Conservation (phyloP, 2,113 vertebrate genomes). For the Hemiscyllium ocellatum region DNA sequence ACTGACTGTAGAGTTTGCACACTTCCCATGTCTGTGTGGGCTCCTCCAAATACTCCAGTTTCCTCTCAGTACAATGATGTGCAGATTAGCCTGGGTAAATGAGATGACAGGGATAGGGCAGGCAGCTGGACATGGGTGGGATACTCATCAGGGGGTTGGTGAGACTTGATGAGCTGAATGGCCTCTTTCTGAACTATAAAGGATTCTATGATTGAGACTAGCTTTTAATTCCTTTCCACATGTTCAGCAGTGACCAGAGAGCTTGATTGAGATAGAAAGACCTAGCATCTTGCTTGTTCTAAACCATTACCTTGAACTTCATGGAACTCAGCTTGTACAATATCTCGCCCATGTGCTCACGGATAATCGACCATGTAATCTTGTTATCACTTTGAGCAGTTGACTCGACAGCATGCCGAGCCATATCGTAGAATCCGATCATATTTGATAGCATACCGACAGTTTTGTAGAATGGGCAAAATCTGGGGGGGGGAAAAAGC, state of each 20-base stretch:
- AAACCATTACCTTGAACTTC: constrained; percentile 85
- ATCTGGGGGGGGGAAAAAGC: constrained; percentile 55
- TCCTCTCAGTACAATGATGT: no score
- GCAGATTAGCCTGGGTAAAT: no score
- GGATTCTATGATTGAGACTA: no score
- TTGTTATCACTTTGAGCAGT: constrained; percentile 95
- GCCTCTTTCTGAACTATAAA: no score
- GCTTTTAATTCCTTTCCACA: background rate
- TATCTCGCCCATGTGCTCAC: constrained; percentile 89
- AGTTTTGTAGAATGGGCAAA: constrained; percentile 97
- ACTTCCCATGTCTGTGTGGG: no score
- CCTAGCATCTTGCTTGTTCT: background rate
- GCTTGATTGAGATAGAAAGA: background rate
- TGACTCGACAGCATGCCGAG: constrained; percentile 89
- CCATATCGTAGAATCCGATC: constrained; percentile 94
- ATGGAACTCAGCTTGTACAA: constrained; percentile 90
- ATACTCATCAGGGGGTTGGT: no score
- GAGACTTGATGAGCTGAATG: no score
- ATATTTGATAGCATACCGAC: constrained; percentile 92
- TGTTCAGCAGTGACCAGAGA: background rate
- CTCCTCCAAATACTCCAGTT: no score
- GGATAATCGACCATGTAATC: constrained; percentile 96
- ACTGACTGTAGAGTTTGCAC: no score
- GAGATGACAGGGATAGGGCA: no score
- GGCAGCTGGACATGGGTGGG: no score